Base-by-base conservation (phyloP, 2,888 invertebrate species). In the Pachliopta kotzebuea region DNA sequence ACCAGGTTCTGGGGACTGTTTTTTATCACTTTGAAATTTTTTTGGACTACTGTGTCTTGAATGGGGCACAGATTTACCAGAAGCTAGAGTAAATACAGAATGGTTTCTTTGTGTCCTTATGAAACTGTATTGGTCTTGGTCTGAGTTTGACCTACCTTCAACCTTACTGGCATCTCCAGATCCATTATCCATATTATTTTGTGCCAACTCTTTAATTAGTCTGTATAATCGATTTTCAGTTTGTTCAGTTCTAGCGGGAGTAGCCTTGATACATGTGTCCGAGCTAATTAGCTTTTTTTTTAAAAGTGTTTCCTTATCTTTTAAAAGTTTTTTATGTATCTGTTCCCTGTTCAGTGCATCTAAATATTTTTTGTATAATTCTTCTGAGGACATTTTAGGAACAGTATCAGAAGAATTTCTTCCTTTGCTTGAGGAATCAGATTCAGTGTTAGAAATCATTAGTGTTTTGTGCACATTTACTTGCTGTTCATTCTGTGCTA, bases 141-240 rank as follows among this genome's bases (percentile, higher is more conserved):
- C 78, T 11, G 79, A 74, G 61, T 74, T 76, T 20, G 81, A 80
- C 24, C 83, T 81, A 21, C 84, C 84, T 76, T 88, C 86, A 61
- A 90, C 70, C 74, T 87, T 89, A 73, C 86, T 86, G n/a, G 90
- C 90, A 74, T 91, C 91, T 9, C 91, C 91, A 9, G 90, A 90
- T 21, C 90, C 90, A 73, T 90, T 86, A 63, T 86, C 83, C 71
- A 88, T 86, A 65, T 90, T 88, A 68, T 90, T 90, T 69, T 84
- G 79, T n/a, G 86, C 84, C 61, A 91, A 79, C 72, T 91, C 91
- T 72, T 88, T 87, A 67, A 90, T 82, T 54, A 91, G 74, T 65
- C 88, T 81, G 69, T 87, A 85, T 20, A 90, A 71, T 73, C 77
- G 82, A 61, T 72, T 81, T 67, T 76, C 80, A 18, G 77, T 69